phyloP scores from a whole-genome alignment of 2,797 vertebrate genomes.

The Halcyon leucocephala region DNA sequence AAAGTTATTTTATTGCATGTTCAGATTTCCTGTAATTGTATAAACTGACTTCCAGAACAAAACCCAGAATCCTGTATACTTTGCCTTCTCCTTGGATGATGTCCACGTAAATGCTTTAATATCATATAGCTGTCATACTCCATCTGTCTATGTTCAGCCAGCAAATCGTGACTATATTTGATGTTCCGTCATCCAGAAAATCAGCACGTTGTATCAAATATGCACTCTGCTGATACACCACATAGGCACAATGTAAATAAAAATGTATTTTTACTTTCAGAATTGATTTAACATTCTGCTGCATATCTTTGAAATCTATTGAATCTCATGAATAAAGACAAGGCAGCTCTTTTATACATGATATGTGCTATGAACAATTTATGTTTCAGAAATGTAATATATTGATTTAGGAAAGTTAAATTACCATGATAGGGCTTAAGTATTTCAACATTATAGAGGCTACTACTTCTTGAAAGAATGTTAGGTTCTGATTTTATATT shows the following conservation, averaged over 20 bases:
- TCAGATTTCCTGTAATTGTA: not conserved
- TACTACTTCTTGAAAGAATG: not conserved
- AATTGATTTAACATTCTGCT: constrained; percentile 10
- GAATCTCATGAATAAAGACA: constrained; percentile 3
- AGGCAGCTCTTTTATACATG: not conserved
- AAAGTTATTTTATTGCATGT: not conserved
- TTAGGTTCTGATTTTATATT: not conserved
- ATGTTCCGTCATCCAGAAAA: constrained; percentile 28
- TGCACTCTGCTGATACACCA: not conserved
- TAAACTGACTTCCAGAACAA: not conserved
- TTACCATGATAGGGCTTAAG: not conserved
- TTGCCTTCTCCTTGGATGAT: not conserved
- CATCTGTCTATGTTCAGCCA: not conserved
- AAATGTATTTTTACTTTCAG: constrained; percentile 19
- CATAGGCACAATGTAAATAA: not conserved
- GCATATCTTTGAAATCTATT: not conserved
- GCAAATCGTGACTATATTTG: not conserved
- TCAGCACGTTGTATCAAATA: not conserved
- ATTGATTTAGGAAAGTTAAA: constrained; percentile 5
- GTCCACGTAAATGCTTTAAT: not conserved
- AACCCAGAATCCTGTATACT: not conserved
- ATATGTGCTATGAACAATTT: not conserved
- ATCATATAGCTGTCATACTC: not conserved
- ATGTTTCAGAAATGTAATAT: not conserved
- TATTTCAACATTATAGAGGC: not conserved